phyloP scores from a whole-genome alignment of 2,797 vertebrate genomes.

The Xyrichtys novacula region DNA sequence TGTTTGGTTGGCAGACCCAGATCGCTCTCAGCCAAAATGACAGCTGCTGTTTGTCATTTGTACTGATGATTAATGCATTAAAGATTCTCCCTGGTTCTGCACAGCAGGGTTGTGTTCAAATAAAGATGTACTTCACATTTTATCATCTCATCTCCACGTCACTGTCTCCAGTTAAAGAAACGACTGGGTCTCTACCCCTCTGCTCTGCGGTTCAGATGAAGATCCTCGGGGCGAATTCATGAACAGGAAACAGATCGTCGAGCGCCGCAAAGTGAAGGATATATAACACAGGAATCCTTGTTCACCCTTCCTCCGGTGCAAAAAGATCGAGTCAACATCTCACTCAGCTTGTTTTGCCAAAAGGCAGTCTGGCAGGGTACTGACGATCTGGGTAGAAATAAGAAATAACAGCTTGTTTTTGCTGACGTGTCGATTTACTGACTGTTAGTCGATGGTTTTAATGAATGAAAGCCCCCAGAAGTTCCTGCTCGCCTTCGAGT shows the following conservation, averaged over 20 bases:
- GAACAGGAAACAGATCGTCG: slow-evolving; percentile 31
- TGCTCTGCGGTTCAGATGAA: slow-evolving; percentile 30
- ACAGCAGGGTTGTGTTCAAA: slow-evolving; percentile 21
- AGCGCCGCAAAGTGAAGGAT: slow-evolving; percentile 27
- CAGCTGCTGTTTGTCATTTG: slow-evolving; percentile 66
- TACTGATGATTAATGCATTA: slow-evolving; percentile 53
- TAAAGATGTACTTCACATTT: slow-evolving; percentile 14
- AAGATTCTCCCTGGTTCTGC: slow-evolving; percentile 27
- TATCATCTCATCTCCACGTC: slow-evolving; percentile 22
- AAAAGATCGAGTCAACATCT: slow-evolving; percentile 51
- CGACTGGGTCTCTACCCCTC: slow-evolving; percentile 23
- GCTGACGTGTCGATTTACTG: slow-evolving; percentile 53
- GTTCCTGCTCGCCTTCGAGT: slow-evolving; percentile 45
- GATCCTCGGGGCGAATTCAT: slow-evolving; percentile 30
- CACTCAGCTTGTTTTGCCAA: slow-evolving; percentile 53
- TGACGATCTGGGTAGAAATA: slow-evolving; percentile 39
- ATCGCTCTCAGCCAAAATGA: slow-evolving; percentile 57
- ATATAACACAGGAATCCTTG: slow-evolving; percentile 45
- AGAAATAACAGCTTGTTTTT: slow-evolving; percentile 46
- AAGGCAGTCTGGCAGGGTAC: slow-evolving; percentile 42
- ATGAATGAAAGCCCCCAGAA: slow-evolving; percentile 63
- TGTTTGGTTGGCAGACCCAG: slow-evolving; percentile 41
- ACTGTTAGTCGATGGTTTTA: slow-evolving; percentile 67
- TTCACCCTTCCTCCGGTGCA: slow-evolving; percentile 42
- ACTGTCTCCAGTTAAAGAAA: slow-evolving; percentile 27